A percentile compares a stretch with the other conserved stretches of the same genome.
Evolutionary conservation across 2,888 invertebrate species (phyloP).

Genomic region (Dorcus parallelipipedus): DNA sequence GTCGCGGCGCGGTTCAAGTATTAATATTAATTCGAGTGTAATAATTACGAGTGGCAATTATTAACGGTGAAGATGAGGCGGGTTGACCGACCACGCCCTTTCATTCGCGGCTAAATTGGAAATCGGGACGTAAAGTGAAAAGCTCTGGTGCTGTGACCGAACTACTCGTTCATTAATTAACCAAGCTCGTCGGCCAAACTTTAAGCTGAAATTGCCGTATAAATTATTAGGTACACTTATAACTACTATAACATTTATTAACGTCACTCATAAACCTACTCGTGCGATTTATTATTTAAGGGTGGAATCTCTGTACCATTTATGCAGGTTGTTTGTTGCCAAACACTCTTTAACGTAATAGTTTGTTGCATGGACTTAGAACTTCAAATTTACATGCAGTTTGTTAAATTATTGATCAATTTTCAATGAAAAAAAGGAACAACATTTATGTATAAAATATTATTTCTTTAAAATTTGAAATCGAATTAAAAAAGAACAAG

Average conservation of each 20-base stretch:
- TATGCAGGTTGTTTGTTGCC: too few relatives aligned
- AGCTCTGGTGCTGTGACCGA: conserved; percentile 4
- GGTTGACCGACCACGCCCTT: conserved; percentile 18
- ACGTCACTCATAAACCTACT: background rate
- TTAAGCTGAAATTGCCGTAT: background rate
- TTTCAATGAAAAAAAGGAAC: too few relatives aligned
- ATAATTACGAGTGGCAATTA: conserved; percentile 25
- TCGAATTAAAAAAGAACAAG: too few relatives aligned
- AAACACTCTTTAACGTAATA: too few relatives aligned
- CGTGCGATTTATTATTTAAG: too few relatives aligned
- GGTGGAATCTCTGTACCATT: too few relatives aligned
- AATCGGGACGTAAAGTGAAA: conserved; percentile 19
- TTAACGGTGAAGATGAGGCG: conserved; percentile 18
- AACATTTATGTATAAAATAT: too few relatives aligned
- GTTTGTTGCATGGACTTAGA: too few relatives aligned
- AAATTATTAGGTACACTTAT: conserved; percentile 1
- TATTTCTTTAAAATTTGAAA: too few relatives aligned
- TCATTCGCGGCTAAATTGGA: conserved; percentile 23
- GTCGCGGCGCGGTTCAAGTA: too few relatives aligned
- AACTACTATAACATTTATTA: background rate
- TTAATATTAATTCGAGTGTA: background rate
- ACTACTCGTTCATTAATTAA: background rate
- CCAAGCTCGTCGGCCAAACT: background rate
- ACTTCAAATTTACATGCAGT: too few relatives aligned
- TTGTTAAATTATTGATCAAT: too few relatives aligned